These are phyloP conservation scores for Cromileptes altivelis DNA, from an alignment of 2,113 vertebrate genomes.

Conservation along the genomic window DNA sequence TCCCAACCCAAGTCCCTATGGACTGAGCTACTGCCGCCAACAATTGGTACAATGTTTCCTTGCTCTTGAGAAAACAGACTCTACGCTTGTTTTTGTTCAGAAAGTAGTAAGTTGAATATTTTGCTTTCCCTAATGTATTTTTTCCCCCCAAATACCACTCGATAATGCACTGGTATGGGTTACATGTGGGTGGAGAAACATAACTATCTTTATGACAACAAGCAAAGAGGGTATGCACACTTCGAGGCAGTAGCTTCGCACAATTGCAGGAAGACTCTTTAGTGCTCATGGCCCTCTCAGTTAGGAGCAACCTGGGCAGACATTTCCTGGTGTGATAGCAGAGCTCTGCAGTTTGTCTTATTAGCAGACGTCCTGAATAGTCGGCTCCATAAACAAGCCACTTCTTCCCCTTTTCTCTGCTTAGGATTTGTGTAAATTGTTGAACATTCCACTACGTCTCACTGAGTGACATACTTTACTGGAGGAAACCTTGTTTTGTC, in stretches of 20 bases:
- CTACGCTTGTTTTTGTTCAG: no score
- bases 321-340: slow-evolving; percentile 75
- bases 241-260: slow-evolving; percentile 63
- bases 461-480: slow-evolving; percentile 32
- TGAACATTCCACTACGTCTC: slow-evolving; percentile 35
- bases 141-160: not conserved
- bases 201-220: slow-evolving; percentile 37
- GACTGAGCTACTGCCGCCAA: not conserved
- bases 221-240: slow-evolving; percentile 34
- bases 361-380: slow-evolving; percentile 50
- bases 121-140: slow-evolving; percentile 16
- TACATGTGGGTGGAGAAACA: slow-evolving; percentile 32
- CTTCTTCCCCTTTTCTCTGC: slow-evolving; percentile 15
- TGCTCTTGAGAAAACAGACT: no score
- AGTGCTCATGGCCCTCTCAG: slow-evolving; percentile 49
- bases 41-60: not conserved
- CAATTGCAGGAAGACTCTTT: slow-evolving; percentile 82
- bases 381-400: slow-evolving; percentile 58
- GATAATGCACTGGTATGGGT: not conserved
- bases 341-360: slow-evolving; percentile 41
- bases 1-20: no score
- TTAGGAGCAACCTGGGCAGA: slow-evolving; percentile 50
- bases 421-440: slow-evolving; percentile 18
- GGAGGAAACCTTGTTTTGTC: slow-evolving; percentile 29
- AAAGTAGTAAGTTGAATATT: no score